Evolutionary conservation across 2,113 vertebrate species (phyloP), one percentile per base, ranked within the genome.

Genomic region (Craseonycteris thonglongyai): DNA sequence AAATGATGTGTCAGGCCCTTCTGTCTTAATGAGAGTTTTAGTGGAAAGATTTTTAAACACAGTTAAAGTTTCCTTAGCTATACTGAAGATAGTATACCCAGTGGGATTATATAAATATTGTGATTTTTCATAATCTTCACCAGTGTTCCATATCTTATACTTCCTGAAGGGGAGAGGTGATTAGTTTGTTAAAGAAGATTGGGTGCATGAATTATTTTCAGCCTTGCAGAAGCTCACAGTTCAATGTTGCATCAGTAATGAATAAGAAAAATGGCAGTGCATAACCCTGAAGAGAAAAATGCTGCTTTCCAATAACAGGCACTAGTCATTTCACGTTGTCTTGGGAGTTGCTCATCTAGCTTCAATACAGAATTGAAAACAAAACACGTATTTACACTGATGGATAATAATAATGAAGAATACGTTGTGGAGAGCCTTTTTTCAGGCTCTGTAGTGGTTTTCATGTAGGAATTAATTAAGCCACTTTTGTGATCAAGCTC

Each of bases 121-220:
- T 86, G 10, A 13, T 91, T 79, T 95, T 95, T 95, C 78, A 4
- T 45, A 83, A 72, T 90, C 88, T 0, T 79, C 10, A 40, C 91
- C 92, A 95, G 54, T 7, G 66, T n/a, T 35, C 97, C 54, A 61
- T 94, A 91, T 95, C 95, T 96, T 49, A 40, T 79, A 3, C 92
- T 94, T 98, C 95, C 97, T 97, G 92, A 97, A 96, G 96, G 96
- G 95, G 88, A 93, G 93, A 93, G 87, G 80, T 80, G 92, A 96
- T 95, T 87, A 96, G 95, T 89, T 96, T 92, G 81, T 92, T 26
- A 96, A 96, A 96, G 65, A 97, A 86, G 85, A 33, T 88, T 91
- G 7, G 78, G 91, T 96, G 95, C 15, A 95, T 94, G 97, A 97
- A 97, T 98, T 97, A 96, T 78, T 86, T 96, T 45, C 96, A 85